Evolutionary conservation across 53 echinoderm and acorn worm species (phyloP).

Genomic region (Holothuria leucospilota): DNA sequence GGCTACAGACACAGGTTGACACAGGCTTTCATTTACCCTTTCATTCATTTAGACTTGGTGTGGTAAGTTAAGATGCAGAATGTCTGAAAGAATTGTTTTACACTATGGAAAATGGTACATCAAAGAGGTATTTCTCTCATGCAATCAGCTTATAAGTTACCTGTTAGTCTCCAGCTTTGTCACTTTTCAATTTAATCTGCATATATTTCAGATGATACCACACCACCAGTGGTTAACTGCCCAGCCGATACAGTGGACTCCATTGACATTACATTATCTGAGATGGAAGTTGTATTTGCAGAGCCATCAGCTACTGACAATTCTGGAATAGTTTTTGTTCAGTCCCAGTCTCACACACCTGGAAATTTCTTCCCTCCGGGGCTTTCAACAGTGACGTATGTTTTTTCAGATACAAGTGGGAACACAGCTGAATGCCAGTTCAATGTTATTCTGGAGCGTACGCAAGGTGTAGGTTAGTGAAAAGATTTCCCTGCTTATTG

Average conservation of each 20-base stretch:
- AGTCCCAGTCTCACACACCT: background rate
- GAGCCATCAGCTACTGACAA: constrained; percentile 23
- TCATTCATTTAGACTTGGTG: too few relatives aligned
- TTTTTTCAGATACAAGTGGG: constrained; percentile 32
- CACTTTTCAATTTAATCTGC: background rate
- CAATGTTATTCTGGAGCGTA: background rate
- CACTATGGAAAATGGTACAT: too few relatives aligned
- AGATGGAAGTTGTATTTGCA: background rate
- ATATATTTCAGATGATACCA: background rate
- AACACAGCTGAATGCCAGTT: constrained; percentile 14
- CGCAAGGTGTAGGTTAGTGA: too few relatives aligned
- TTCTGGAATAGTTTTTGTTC: background rate
- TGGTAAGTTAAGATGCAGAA: too few relatives aligned
- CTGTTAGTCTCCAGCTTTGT: background rate
- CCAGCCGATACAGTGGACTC: background rate
- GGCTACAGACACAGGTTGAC: too few relatives aligned
- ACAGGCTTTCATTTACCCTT: too few relatives aligned
- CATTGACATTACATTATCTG: background rate
- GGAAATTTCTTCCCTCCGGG: background rate
- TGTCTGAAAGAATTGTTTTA: too few relatives aligned
- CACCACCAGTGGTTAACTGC: background rate
- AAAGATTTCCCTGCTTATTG: too few relatives aligned
- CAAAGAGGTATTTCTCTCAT: too few relatives aligned
- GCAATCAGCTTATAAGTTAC: too few relatives aligned
- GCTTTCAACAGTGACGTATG: constrained; percentile 33